Evolutionary conservation across 2,797 vertebrate genomes (phyloP), one percentile per base, ranked within the genome.

Genomic region (Myripristis murdjan): DNA sequence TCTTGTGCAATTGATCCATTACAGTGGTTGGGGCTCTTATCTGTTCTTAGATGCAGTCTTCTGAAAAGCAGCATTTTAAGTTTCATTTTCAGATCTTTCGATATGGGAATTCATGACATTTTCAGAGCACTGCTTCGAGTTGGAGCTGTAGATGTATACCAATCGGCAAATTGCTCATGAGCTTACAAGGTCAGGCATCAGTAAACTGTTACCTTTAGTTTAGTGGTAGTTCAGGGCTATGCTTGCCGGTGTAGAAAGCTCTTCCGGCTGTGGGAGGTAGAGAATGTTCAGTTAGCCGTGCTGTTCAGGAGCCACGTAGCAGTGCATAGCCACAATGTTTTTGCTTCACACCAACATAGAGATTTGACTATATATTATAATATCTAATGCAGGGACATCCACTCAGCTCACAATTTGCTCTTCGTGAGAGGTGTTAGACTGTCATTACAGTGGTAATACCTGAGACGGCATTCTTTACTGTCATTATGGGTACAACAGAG

Each of bases 1-100:
- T 87, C 60, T 85, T 85, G 84, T 86, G 78, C 88, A 64, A 93
- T 90, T 92, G 89, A 93, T 93, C 91, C 85, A 82, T 89, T 86
- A 81, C 83, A 85, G 43, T 73, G 86, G 73, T 79, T 81, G 85
- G 78, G 79, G 87, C 87, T 90, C 87, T 91, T 91, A 91, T 91
- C 88, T 71, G 82, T 77, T 73, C 62, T 87, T 69, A 81, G 86
- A 84, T 88, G 77, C 56, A 78, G 85, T 87, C 81, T 84, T 86
- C 85, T 90, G 55, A 81, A 79, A 78, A 82, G 85, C 75, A 64
- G 66, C 71, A 66, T 86, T 65, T 89, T 89, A 82, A 84, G 75
- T 77, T 77, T 76, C 75, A 61, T 75, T 90, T 83, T 87, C 77
- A 75, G 77, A 77, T 83, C 74, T 70, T 59, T 66, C 49, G 79